These are phyloP conservation scores for Neuroscelio doddi DNA, from an alignment of 2,888 invertebrate genomes.

Conservation along the genomic window DNA sequence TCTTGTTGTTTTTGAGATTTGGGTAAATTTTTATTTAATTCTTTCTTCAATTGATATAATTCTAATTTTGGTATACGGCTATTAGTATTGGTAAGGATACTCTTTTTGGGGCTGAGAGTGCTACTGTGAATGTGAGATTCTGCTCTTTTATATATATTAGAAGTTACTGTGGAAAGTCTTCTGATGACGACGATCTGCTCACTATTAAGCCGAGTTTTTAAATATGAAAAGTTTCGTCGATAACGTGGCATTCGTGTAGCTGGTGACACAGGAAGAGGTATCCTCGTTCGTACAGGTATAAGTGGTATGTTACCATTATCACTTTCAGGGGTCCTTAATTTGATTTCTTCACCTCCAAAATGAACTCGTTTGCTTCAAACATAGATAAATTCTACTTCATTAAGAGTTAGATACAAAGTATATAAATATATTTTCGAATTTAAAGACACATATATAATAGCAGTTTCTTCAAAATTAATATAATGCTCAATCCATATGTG, in stretches of 20 bases:
- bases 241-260: constrained; percentile 67
- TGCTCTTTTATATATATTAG: constrained; percentile 53
- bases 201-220: too few species aligned
- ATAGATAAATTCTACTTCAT: background rate
- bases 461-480: too few species aligned
- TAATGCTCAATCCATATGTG: too few species aligned
- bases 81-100: constrained; percentile 58
- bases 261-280: constrained; percentile 73
- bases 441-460: too few species aligned
- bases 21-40: too few species aligned
- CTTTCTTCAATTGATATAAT: too few species aligned
- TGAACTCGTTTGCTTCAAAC: constrained; percentile 78
- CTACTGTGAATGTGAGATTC: constrained; percentile 61
- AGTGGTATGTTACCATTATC: constrained; percentile 75
- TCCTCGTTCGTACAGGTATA: constrained; percentile 60
- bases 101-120: constrained; percentile 65
- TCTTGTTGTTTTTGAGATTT: too few species aligned
- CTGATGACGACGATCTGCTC: too few species aligned
- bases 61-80: constrained; percentile 25
- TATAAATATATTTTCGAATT: too few species aligned
- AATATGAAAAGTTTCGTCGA: constrained; percentile 21
- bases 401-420: too few species aligned
- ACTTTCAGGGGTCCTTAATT: constrained; percentile 89
- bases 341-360: constrained; percentile 90
- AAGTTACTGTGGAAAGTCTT: too few species aligned